Conservation (phyloP, 2,113 vertebrate species). For the Pundamilia nyererei region DNA sequence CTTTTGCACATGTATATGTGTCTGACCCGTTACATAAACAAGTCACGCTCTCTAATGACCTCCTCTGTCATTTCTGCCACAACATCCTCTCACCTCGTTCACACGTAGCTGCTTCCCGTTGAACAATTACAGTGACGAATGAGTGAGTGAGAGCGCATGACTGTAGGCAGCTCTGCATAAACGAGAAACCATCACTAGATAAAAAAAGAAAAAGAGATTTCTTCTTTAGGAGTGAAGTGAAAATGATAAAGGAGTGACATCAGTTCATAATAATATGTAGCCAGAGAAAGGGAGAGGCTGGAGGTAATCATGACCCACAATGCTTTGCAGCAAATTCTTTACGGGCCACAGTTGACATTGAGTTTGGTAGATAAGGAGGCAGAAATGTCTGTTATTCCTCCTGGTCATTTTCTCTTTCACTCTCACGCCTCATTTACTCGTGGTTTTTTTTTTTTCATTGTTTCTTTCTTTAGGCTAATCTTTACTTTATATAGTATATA, state of each 20-base stretch:
- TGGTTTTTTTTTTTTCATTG: background rate
- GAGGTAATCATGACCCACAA: background rate
- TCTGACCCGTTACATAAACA: constrained; percentile 12
- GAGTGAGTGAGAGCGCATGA: background rate
- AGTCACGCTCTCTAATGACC: constrained; percentile 23
- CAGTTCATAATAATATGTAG: background rate
- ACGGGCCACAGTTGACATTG: background rate
- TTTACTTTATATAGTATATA: background rate
- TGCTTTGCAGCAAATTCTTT: background rate
- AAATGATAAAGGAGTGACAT: background rate
- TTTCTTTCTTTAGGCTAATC: background rate
- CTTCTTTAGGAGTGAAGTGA: background rate
- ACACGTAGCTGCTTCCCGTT: background rate
- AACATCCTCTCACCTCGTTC: background rate
- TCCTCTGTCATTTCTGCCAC: constrained; percentile 11
- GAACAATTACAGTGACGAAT: constrained; percentile 4
- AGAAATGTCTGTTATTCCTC: background rate
- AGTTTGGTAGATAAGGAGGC: background rate
- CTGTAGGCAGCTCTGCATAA: background rate
- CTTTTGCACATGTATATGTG: background rate
- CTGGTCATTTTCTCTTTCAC: background rate
- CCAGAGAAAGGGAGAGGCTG: background rate
- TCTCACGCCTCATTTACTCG: background rate
- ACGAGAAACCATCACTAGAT: background rate
- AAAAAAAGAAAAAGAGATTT: background rate